Evolutionary conservation across 2,797 vertebrate species (phyloP).

Genomic region (Triplophysa yarkandensis): DNA sequence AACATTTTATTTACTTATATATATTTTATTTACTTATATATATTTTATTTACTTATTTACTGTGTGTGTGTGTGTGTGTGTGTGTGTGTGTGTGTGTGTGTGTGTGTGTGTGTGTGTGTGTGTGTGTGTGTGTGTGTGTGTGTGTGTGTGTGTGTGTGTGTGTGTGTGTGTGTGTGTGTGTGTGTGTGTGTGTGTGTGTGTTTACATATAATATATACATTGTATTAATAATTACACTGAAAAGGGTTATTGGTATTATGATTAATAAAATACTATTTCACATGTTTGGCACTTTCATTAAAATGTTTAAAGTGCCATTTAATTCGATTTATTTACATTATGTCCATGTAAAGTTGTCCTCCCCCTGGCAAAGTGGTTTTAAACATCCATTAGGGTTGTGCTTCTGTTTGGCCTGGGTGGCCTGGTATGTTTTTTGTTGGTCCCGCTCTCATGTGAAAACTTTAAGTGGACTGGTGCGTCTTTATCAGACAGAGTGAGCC

Average conservation of each 20-base stretch:
- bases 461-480: constrained; percentile 57
- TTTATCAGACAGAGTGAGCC: constrained; percentile 64
- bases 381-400: neutral
- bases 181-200: neutral
- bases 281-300: too few relatives aligned
- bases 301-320: neutral
- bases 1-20: too few relatives aligned
- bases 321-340: neutral
- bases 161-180: too few relatives aligned
- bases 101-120: too few relatives aligned
- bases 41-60: too few relatives aligned
- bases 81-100: too few relatives aligned
- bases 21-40: too few relatives aligned
- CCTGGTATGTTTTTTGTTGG: constrained; percentile 3
- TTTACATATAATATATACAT: neutral
- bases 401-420: constrained; percentile 33
- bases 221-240: neutral
- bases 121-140: too few relatives aligned
- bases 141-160: too few relatives aligned
- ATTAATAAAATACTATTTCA: too few relatives aligned
- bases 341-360: neutral
- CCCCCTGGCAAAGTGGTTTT: neutral
- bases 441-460: constrained; percentile 61
- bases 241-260: too few relatives aligned
- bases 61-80: too few relatives aligned